Evolutionary conservation across 1,140 invertebrate genomes (phyloP).

Genomic region (Bradysia coprophila): DNA sequence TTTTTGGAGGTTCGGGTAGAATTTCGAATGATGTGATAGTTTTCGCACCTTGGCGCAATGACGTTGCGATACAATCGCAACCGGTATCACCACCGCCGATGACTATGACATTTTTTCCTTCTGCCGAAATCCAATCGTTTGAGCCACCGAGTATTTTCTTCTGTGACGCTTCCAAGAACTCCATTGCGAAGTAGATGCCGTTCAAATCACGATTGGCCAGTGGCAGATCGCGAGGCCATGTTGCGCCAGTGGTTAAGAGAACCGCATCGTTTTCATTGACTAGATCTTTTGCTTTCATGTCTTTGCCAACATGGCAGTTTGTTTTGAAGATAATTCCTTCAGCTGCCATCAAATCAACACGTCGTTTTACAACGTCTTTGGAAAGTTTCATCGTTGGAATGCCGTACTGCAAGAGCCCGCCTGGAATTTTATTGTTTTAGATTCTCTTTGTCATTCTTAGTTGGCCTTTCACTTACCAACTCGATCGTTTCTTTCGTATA

Average conservation of each 20-base stretch:
- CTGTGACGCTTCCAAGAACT: constrained; percentile 93
- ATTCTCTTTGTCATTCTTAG: no score
- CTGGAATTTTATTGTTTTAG: no score
- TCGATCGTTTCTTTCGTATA: constrained; percentile 92
- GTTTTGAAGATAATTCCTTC: constrained; percentile 89
- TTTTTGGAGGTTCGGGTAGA: constrained; percentile 71
- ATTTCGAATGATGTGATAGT: constrained; percentile 96
- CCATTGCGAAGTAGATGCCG: constrained; percentile 94
- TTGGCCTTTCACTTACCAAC: constrained; percentile 37
- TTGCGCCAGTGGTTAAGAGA: constrained; percentile 81
- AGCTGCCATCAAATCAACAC: constrained; percentile 68
- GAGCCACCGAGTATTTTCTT: constrained; percentile 72
- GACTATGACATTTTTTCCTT: constrained; percentile 89
- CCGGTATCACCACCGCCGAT: constrained; percentile 99
- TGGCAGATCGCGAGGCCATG: constrained; percentile 85
- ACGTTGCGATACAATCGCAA: constrained; percentile 97
- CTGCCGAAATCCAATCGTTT: constrained; percentile 47
- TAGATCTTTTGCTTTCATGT: constrained; percentile 56
- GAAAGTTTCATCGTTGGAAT: constrained; percentile 97
- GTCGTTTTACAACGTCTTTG: constrained; percentile 79
- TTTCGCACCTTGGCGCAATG: constrained; percentile 90
- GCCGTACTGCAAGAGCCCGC: constrained; percentile 90
- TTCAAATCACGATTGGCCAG: constrained; percentile 63
- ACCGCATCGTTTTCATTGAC: constrained; percentile 65
- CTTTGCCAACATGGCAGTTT: constrained; percentile 79